Percentiles rank a stretch among this genome's conserved stretches.
Evolutionary conservation across 2,797 vertebrate genomes (phyloP).

Genomic region (Phaenicophaeus curvirostris): DNA sequence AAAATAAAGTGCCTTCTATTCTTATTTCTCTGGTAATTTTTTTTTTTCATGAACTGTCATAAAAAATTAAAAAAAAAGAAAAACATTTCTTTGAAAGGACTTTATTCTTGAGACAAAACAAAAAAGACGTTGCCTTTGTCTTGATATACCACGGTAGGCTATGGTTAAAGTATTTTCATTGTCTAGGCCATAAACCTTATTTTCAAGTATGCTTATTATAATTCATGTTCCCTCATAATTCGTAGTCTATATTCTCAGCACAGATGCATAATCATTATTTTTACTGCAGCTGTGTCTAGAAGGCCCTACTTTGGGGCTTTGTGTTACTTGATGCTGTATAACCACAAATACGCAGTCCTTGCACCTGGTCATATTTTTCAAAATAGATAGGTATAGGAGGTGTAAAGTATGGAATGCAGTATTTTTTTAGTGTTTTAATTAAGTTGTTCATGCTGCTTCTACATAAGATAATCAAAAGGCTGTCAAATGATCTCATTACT

Average conservation of each 20-base stretch:
- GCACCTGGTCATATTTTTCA: neutral
- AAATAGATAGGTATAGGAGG: neutral
- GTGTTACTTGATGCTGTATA: neutral
- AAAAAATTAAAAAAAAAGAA: neutral
- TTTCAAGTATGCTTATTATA: neutral
- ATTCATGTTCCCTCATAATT: neutral
- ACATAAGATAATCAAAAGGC: neutral
- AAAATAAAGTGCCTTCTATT: neutral
- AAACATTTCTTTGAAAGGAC: neutral
- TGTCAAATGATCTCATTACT: neutral
- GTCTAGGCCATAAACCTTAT: slow-evolving; percentile 12
- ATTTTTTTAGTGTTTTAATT: neutral
- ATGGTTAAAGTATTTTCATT: neutral
- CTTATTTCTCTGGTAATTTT: neutral
- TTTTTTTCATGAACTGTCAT: neutral
- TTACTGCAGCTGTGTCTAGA: neutral
- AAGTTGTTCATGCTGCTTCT: neutral
- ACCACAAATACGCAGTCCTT: neutral
- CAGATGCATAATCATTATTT: neutral
- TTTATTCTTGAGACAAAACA: neutral
- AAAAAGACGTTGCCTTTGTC: neutral
- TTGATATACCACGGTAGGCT: neutral
- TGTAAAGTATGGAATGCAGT: neutral
- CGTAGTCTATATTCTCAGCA: neutral
- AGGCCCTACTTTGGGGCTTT: neutral